Base-by-base conservation (phyloP, 2,797 vertebrate species). In the Muscicapa comitata region DNA sequence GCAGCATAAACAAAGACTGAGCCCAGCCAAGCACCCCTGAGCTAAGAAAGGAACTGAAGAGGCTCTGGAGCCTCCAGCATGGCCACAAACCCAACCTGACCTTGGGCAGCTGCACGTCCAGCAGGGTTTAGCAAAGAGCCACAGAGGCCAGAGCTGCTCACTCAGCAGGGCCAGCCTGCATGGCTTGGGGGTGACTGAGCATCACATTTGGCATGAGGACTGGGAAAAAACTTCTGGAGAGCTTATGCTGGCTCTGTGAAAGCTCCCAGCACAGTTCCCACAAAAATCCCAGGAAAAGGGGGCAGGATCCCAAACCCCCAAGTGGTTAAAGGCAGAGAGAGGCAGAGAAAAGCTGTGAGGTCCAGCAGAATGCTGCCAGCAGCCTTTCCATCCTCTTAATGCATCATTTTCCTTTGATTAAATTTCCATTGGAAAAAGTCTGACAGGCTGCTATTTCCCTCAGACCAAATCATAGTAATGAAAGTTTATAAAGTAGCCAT, bases 401-500 rank as follows among this genome's bases (percentile, higher is more conserved):
- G 66, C 7, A 0, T 57, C 54, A 47, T 89, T 92, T 79, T 83
- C 51, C 68, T 43, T 45, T 88, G 94, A 93, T 95, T 88, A 86
- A 55, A 92, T 91, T 91, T 77, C 82, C 48, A 21, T 58, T 58
- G 74, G 71, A 89, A 90, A 90, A 87, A 87, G 57, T 57, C 66
- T 48, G 35, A 68, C 65, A 71, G 73, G 80, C 63, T 71, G 50
- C 76, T 89, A 43, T 93, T 92, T 88, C 76, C 76, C 85, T 84
- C 79, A 70, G 70, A 86, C 89, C 85, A 88, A 86, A 90, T 86
- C 73, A 91, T 1, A 58, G 71, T 86, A 92, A 95, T 90, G 94
- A 61, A 87, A 95, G 51, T 88, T 95, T 91, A 87, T 78, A 88
- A 96, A 93, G 85, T 89, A 91, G 90, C 71, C 72, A 70, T 90